Conservation (phyloP, 2,888 invertebrate species). For the Drosophila sordidula region DNA sequence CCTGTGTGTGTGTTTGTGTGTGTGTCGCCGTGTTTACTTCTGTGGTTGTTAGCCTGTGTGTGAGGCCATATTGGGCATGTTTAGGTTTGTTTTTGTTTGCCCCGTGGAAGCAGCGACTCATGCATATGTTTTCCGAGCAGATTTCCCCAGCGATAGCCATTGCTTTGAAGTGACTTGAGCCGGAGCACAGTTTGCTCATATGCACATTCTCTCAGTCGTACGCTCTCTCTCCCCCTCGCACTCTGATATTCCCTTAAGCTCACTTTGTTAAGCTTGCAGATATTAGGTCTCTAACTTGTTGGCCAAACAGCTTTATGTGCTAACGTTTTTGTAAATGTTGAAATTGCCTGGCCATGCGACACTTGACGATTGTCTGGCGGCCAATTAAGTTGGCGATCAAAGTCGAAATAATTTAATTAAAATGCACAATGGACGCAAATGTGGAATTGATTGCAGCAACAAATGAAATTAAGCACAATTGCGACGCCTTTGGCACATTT, state of each 20-base stretch:
- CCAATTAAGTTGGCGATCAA: conserved; percentile 27
- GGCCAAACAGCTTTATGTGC: conserved; percentile 54
- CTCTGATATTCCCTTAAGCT: conserved; percentile 60
- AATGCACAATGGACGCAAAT: conserved; percentile 31
- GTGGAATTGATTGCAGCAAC: conserved; percentile 45
- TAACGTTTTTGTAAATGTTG: conserved; percentile 27
- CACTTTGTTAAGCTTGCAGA: conserved; percentile 59
- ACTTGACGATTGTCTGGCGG: conserved; percentile 23
- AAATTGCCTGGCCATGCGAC: conserved; percentile 23
- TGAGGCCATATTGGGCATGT: conserved; percentile 48
- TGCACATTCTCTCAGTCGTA: conserved; percentile 5
- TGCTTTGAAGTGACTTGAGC: conserved; percentile 57
- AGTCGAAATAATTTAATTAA: conserved; percentile 59
- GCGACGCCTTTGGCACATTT: conserved; percentile 18
- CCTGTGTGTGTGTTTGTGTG: conserved; percentile 3
- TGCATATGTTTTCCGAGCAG: conserved; percentile 66
- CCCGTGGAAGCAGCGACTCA: conserved; percentile 34
- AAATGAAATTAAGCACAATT: conserved; percentile 58
- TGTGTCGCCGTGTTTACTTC: conserved; percentile 55
- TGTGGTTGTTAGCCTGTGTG: conserved; percentile 66
- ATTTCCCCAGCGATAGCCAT: conserved; percentile 71
- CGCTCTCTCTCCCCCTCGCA: background rate
- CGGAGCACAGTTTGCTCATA: conserved; percentile 2
- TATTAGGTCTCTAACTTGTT: conserved; percentile 42
- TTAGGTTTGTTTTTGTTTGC: conserved; percentile 67